Conservation (phyloP, 2,888 invertebrate genomes). For the Chromoteleia sp. region DNA sequence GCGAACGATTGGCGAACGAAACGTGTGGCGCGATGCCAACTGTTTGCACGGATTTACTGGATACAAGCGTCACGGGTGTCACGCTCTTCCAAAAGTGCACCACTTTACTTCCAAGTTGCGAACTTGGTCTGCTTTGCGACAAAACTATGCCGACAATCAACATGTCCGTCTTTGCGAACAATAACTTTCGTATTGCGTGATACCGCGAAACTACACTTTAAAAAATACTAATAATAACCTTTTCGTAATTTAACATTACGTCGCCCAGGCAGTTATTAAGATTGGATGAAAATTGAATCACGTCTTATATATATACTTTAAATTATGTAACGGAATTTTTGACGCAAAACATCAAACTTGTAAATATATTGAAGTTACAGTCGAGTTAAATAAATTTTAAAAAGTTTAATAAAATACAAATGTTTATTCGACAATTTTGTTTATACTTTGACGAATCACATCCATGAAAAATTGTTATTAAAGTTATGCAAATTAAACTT, state of each 20-base stretch:
- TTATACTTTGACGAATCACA: too few relatives aligned
- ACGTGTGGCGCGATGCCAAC: slow-evolving; percentile 75
- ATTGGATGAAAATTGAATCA: background rate
- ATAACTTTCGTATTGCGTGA: slow-evolving; percentile 32
- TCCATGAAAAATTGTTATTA: too few relatives aligned
- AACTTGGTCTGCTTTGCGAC: slow-evolving; percentile 51
- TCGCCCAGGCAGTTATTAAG: background rate
- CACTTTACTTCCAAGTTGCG: slow-evolving; percentile 56
- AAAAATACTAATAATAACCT: slow-evolving; percentile 21
- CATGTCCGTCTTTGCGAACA: slow-evolving; percentile 36
- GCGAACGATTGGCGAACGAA: slow-evolving; percentile 65
- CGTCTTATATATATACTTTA: too few relatives aligned
- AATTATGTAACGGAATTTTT: too few relatives aligned
- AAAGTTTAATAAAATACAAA: too few relatives aligned
- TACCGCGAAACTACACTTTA: slow-evolving; percentile 8
- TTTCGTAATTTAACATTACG: background rate
- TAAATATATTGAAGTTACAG: too few relatives aligned
- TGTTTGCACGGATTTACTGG: slow-evolving; percentile 73
- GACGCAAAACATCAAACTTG: too few relatives aligned
- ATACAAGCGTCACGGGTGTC: slow-evolving; percentile 56
- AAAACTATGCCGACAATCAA: slow-evolving; percentile 56
- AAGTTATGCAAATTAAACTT: too few relatives aligned
- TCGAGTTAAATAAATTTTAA: too few relatives aligned
- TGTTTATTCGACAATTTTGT: too few relatives aligned
- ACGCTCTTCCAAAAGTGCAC: slow-evolving; percentile 55